Conservation (phyloP, 2,888 invertebrate genomes). For the Harpalus rufipes region DNA sequence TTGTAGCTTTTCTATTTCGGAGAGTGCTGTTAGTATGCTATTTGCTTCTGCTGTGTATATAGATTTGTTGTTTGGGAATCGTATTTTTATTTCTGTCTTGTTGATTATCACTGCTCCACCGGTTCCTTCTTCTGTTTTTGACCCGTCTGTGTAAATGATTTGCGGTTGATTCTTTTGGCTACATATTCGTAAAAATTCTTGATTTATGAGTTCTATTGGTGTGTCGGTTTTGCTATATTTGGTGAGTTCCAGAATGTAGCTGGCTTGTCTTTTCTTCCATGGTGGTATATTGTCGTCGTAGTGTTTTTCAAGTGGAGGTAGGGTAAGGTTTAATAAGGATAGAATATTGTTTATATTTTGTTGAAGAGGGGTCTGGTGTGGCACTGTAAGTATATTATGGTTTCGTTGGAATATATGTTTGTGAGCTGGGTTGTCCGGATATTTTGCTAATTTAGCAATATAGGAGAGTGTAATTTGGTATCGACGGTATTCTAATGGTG, state of each 20-base stretch:
- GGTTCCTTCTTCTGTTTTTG: slow-evolving; percentile 9
- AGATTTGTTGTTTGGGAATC: neutral
- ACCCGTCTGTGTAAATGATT: slow-evolving; percentile 20
- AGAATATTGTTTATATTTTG: neutral
- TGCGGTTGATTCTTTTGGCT: neutral
- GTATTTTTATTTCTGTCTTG: slow-evolving; percentile 8
- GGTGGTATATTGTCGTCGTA: slow-evolving; percentile 11
- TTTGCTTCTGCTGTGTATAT: slow-evolving; percentile 9
- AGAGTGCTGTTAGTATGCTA: slow-evolving; percentile 16
- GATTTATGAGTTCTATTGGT: neutral
- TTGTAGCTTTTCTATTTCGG: slow-evolving; percentile 3
- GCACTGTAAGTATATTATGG: neutral
- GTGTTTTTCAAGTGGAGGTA: neutral
- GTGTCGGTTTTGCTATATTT: neutral
- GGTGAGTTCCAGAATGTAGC: slow-evolving; percentile 9
- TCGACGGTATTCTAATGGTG: neutral
- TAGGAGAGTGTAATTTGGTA: slow-evolving; percentile 17
- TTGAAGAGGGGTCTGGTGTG: neutral
- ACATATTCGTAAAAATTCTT: slow-evolving; percentile 18
- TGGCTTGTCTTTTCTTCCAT: slow-evolving; percentile 9
- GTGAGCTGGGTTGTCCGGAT: slow-evolving; percentile 7
- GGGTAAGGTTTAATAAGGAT: neutral
- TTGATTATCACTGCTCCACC: neutral
- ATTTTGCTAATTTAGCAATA: slow-evolving; percentile 13
- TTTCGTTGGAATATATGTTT: neutral